A percentile compares a stretch with the other conserved stretches of the same genome.
These are phyloP conservation scores for Aulostomus chinensis DNA, from an alignment of 2,797 vertebrate genomes.

Conservation along the genomic window DNA sequence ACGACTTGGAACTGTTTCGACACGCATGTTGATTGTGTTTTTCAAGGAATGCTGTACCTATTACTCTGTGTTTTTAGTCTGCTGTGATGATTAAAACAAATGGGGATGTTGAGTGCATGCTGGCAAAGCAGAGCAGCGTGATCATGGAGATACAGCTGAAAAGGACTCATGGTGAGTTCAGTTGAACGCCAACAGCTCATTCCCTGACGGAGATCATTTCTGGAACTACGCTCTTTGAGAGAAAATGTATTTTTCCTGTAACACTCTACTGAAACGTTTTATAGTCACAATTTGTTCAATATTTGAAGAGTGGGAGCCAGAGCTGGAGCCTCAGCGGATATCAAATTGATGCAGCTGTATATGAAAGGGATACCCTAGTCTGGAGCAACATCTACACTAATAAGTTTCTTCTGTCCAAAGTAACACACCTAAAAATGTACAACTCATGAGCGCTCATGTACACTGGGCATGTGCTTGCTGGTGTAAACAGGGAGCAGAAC, in stretches of 20 bases:
- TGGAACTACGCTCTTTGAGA: constrained; percentile 41
- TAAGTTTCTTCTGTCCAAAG: too few species aligned
- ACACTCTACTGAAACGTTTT: constrained; percentile 41
- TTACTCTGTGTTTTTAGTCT: constrained; percentile 23
- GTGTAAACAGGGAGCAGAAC: too few species aligned
- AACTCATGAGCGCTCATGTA: too few species aligned
- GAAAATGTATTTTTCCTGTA: constrained; percentile 46
- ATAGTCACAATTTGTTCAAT: constrained; percentile 53
- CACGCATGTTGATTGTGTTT: constrained; percentile 19
- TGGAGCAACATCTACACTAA: too few species aligned
- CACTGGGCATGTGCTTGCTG: too few species aligned
- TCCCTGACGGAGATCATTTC: constrained; percentile 68
- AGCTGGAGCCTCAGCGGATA: constrained; percentile 42
- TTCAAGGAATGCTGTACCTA: constrained; percentile 6
- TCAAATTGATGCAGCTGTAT: constrained; percentile 57
- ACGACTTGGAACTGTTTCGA: constrained; percentile 41
- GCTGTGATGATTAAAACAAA: constrained; percentile 45
- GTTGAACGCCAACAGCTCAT: constrained; percentile 65
- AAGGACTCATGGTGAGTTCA: constrained; percentile 60
- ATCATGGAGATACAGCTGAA: constrained; percentile 61
- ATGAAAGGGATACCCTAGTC: too few species aligned
- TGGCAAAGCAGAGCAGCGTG: constrained; percentile 45
- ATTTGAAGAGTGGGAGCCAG: constrained; percentile 42
- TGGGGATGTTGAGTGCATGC: constrained; percentile 18
- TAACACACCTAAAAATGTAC: too few species aligned